A percentile compares a stretch with the other conserved stretches of the same genome.
phyloP scores from a whole-genome alignment of 2,888 invertebrate species.

The Thecophora atra region DNA sequence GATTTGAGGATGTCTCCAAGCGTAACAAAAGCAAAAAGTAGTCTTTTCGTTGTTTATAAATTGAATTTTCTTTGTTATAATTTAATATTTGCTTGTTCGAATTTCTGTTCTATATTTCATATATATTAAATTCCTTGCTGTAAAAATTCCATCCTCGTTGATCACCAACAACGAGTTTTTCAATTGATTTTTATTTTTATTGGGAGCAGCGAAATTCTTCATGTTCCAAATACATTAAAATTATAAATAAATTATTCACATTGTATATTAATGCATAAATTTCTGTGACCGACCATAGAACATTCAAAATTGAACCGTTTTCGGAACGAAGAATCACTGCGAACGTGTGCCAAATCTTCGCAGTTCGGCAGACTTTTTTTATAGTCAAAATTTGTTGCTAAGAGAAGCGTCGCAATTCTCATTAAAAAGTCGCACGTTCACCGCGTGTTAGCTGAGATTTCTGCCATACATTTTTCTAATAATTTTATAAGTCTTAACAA shows the following conservation, averaged over 20 bases:
- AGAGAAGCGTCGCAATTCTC: neutral
- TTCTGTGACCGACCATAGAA: neutral
- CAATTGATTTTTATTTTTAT: neutral
- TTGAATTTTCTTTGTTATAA: too few relatives aligned
- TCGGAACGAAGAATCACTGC: neutral
- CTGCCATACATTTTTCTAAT: neutral
- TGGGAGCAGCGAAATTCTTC: neutral
- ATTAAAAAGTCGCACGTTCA: slow-evolving; percentile 1
- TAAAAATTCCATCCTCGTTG: too few relatives aligned
- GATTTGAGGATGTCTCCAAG: too few relatives aligned
- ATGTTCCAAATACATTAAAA: neutral
- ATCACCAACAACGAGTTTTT: too few relatives aligned
- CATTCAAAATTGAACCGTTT: neutral
- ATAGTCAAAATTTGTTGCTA: neutral
- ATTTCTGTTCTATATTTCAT: too few relatives aligned
- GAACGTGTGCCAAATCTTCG: neutral
- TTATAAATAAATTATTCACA: neutral
- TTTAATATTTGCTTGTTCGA: too few relatives aligned
- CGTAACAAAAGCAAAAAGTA: too few relatives aligned
- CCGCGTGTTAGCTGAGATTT: neutral
- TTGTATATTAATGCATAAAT: neutral
- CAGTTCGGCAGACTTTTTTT: neutral
- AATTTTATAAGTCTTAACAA: too few relatives aligned
- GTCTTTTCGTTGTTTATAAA: too few relatives aligned
- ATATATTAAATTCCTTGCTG: too few relatives aligned